Conservation (phyloP, 2,888 invertebrate species). For the Apamea epomidion region DNA sequence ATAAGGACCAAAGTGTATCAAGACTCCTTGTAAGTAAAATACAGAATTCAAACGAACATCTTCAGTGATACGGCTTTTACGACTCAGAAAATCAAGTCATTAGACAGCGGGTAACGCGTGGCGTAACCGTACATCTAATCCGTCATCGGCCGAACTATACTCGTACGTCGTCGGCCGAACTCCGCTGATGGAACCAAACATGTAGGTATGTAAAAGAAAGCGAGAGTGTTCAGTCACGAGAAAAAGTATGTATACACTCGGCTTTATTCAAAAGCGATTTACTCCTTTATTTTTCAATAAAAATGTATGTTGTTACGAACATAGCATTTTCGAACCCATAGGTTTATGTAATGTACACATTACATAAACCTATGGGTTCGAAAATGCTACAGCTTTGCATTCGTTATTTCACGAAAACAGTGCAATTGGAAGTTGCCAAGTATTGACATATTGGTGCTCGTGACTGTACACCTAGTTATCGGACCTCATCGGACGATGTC, state of each 20-base stretch:
- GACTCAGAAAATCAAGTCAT: slow-evolving; percentile 83
- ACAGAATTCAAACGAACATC: slow-evolving; percentile 51
- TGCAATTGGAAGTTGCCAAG: too few relatives aligned
- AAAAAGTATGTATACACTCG: too few relatives aligned
- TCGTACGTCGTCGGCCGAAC: neutral
- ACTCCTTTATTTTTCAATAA: too few relatives aligned
- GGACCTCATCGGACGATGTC: neutral
- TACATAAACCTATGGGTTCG: too few relatives aligned
- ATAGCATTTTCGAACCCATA: too few relatives aligned
- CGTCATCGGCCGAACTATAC: neutral
- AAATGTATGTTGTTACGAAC: too few relatives aligned
- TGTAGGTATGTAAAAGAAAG: neutral
- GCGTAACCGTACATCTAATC: slow-evolving; percentile 17
- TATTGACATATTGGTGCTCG: too few relatives aligned
- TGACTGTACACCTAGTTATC: neutral
- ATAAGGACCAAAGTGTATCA: slow-evolving; percentile 30
- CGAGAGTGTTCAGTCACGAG: too few relatives aligned
- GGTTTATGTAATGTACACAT: too few relatives aligned
- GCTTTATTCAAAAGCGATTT: too few relatives aligned
- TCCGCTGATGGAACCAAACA: neutral
- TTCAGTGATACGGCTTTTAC: slow-evolving; percentile 72
- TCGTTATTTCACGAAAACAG: too few relatives aligned
- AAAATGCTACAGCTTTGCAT: too few relatives aligned
- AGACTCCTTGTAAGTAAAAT: slow-evolving; percentile 29
- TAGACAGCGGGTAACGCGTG: slow-evolving; percentile 74